A percentile compares a stretch with the other conserved stretches of the same genome.
Conservation (phyloP, 2,113 vertebrate genomes). For the Corynorhinus townsendii region DNA sequence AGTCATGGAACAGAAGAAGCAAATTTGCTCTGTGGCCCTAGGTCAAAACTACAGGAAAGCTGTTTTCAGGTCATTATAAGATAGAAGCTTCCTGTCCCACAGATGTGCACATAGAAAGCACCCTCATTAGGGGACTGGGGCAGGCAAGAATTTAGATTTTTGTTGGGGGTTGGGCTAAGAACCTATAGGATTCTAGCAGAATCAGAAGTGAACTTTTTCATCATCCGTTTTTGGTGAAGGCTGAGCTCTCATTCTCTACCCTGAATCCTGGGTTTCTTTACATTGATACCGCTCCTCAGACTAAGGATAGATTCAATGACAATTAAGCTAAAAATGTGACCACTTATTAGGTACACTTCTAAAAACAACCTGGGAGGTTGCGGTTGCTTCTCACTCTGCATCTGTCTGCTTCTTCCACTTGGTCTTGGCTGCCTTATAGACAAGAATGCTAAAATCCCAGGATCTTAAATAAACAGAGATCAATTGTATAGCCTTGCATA, state of each 20-base stretch:
- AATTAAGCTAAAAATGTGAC: background rate
- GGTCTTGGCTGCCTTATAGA: background rate
- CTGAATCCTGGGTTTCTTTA: background rate
- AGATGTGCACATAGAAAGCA: background rate
- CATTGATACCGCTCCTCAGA: background rate
- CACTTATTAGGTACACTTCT: background rate
- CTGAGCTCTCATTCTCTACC: background rate
- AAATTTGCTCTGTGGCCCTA: background rate
- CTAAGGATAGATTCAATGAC: background rate
- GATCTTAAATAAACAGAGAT: background rate
- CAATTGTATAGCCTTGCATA: background rate
- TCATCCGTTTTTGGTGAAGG: background rate
- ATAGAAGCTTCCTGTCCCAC: background rate
- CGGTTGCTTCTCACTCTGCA: background rate
- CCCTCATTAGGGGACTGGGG: background rate
- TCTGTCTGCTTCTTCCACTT: background rate
- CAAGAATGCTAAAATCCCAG: background rate
- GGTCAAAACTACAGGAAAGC: slow-evolving; percentile 2
- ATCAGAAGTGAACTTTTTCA: background rate
- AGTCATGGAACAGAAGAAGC: background rate
- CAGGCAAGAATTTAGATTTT: background rate
- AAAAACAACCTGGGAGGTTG: background rate
- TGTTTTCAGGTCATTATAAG: background rate
- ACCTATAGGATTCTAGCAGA: background rate
- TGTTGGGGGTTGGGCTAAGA: background rate